Base-by-base conservation (phyloP, 2,888 invertebrate genomes). In the Erannis defoliaria region DNA sequence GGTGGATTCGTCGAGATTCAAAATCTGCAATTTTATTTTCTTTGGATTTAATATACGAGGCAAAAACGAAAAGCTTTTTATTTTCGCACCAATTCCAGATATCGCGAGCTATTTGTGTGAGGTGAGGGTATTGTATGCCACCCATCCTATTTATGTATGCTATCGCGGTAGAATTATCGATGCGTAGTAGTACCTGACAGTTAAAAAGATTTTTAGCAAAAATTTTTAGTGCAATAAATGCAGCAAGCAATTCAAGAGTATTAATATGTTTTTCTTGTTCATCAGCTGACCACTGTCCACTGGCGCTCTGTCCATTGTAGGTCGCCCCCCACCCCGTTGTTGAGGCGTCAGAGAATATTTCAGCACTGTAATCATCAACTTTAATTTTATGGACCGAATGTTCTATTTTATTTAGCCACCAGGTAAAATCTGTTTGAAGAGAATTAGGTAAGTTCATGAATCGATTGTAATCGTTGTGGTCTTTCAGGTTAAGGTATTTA, bases 401-500 rank as follows among this genome's bases (percentile, higher is more conserved):
- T n/a, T 46, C 38, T 37, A 58, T 58, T n/a, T 8, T 29, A 29
- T 31, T 31, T n/a, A 42, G 8, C 59, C 59, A 59, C 60, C 60
- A 55, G 1, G 29, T 12, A 26, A 55, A 9, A 29, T 60, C 55
- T 6, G 16, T 5, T 12, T 9, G 8, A 8, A 60, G 14, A 2
- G 16, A 12, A 14, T 38, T 6, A 3, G 50, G 55, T 4, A 55
- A 21, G 14, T 42, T 19, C 61, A 61, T 61, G 9, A 33, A 37
- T 1, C 10, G 37, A 4, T 62, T 29, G 9, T 62, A 62, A 35
- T 56, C 18, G 16, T 56, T 16, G 1, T 35, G 1, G 0, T 38
- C 2, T 1, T 6, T 10, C 37, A 62, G 12, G 31, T 50, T 70
- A 8, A 74, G 40, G 33, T 54, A 70, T 62, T 71, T 71, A 12